Evolutionary conservation across 2,113 vertebrate genomes (phyloP).

Genomic region (Macrotus californicus): DNA sequence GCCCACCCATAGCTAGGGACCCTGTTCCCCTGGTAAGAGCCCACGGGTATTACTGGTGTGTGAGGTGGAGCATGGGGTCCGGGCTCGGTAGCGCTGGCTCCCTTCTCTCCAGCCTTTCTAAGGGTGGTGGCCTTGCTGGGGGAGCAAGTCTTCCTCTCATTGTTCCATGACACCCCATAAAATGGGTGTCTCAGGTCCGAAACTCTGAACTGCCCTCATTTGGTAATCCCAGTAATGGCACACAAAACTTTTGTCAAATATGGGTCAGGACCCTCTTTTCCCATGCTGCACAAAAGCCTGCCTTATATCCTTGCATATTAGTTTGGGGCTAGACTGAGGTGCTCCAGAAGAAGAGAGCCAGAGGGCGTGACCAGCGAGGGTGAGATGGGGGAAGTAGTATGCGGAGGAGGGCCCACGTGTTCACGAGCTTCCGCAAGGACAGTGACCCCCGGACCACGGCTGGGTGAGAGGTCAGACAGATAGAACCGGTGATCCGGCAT

Average conservation of each 20-base stretch:
- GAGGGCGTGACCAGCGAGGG: background rate
- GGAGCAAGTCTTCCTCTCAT: background rate
- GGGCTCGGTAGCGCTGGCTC: rapidly evolving
- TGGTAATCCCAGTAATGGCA: background rate
- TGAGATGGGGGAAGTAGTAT: too few species aligned
- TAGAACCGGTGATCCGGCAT: background rate
- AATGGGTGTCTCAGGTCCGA: background rate
- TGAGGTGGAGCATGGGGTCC: rapidly evolving
- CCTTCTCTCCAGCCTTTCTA: background rate
- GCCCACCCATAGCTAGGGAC: background rate
- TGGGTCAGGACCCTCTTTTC: background rate
- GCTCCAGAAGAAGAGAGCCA: background rate
- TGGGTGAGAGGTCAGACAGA: background rate
- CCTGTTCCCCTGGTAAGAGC: rapidly evolving
- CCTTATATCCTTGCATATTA: background rate
- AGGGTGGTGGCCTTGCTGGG: background rate
- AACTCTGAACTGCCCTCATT: background rate
- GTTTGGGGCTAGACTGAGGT: background rate
- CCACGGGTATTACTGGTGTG: background rate
- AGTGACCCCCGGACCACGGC: background rate
- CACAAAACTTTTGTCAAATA: background rate
- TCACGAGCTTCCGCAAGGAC: background rate
- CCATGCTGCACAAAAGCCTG: background rate
- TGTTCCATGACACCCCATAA: background rate
- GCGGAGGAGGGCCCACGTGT: rapidly evolving